These are phyloP conservation scores for Sympetrum striolatum DNA, from an alignment of 2,888 invertebrate genomes.

Conservation along the genomic window DNA sequence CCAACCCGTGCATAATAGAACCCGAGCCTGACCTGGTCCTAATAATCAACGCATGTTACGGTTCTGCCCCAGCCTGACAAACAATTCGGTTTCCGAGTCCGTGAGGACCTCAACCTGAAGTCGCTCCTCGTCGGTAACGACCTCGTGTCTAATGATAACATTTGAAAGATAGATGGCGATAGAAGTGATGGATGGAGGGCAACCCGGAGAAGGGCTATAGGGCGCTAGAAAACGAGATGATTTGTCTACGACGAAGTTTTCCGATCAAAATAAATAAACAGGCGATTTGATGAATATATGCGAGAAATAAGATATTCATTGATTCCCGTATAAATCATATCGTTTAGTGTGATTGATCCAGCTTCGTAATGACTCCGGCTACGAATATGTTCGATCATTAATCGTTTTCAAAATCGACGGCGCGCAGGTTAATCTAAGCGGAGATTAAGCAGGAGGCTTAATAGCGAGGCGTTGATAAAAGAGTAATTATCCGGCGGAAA, in stretches of 20 bases:
- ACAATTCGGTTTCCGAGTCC: no score
- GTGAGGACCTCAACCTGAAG: not conserved
- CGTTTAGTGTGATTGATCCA: conserved; percentile 1
- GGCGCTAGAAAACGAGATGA: not conserved
- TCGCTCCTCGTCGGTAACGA: not conserved
- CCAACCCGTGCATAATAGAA: no score
- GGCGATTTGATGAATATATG: not conserved
- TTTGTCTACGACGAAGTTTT: not conserved
- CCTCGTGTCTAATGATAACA: not conserved
- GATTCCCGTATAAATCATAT: not conserved
- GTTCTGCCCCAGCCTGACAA: no score
- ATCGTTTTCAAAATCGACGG: not conserved
- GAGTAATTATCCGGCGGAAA: not conserved
- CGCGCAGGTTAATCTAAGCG: not conserved
- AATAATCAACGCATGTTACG: no score
- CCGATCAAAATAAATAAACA: conserved; percentile 11
- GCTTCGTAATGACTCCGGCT: not conserved
- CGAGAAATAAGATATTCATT: not conserved
- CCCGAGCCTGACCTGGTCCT: no score
- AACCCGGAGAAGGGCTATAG: not conserved
- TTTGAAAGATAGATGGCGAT: not conserved
- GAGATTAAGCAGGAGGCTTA: not conserved
- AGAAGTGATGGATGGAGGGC: not conserved
- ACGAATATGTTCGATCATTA: not conserved
- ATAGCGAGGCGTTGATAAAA: not conserved